Evolutionary conservation across 2,888 invertebrate genomes (phyloP).

Genomic region (Syritta pipiens): DNA sequence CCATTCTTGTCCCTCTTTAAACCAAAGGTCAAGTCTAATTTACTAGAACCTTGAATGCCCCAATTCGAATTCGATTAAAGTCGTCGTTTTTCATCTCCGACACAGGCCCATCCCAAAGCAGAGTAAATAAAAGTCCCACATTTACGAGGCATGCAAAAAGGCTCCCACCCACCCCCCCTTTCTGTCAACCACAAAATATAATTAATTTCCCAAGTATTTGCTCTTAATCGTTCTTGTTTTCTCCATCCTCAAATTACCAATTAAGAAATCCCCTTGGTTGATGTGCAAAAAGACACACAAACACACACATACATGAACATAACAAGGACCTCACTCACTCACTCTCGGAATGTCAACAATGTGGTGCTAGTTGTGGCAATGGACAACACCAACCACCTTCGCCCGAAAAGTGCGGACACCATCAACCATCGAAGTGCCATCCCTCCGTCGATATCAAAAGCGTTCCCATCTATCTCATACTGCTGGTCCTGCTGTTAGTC

Average conservation of each 20-base stretch:
- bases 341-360: not conserved
- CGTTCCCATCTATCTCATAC: not conserved
- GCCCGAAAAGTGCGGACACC: not conserved
- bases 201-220: slow-evolving; percentile 46
- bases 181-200: slow-evolving; percentile 8
- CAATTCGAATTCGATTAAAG: too few relatives aligned
- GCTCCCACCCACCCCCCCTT: not conserved
- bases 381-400: not conserved
- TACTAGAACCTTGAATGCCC: too few relatives aligned
- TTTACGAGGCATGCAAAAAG: not conserved
- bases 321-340: too few relatives aligned
- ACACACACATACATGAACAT: too few relatives aligned
- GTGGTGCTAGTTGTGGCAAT: slow-evolving; percentile 2
- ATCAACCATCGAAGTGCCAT: not conserved
- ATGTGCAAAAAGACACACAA: slow-evolving; percentile 12
- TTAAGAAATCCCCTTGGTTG: slow-evolving; percentile 41
- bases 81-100: too few relatives aligned
- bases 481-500: too few relatives aligned
- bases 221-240: slow-evolving; percentile 46
- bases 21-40: too few relatives aligned
- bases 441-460: slow-evolving; percentile 3
- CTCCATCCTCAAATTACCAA: slow-evolving; percentile 60
- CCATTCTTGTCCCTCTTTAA: too few relatives aligned
- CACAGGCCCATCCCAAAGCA: too few relatives aligned
- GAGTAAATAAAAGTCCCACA: too few relatives aligned